Evolutionary conservation across 1,140 invertebrate genomes (phyloP), one percentile per base, ranked within the genome.

Genomic region (Geopemphigus sp.): DNA sequence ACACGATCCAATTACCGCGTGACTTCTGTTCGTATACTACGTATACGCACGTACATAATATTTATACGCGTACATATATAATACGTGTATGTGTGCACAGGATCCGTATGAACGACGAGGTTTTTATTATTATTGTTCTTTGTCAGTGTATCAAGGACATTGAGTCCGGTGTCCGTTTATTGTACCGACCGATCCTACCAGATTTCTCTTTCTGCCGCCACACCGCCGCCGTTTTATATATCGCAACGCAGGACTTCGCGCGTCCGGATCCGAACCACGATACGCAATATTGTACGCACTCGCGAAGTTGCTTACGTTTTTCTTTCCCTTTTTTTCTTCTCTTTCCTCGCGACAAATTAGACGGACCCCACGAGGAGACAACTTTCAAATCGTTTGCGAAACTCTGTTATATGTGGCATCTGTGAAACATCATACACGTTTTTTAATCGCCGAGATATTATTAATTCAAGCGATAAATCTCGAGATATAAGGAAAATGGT

Each of bases 121-220:
- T 59, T 73, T 19, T 72, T 72, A 72, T 72, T 73, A 56, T 73
- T 73, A 74, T 74, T 56, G 54, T 74, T 74, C 72, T 74, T 74
- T 74, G 72, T 74, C 72, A 74, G 72, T 59, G 54, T 59, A 74
- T 59, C 72, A 74, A 74, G 72, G 72, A 74, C 72, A 74, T 39
- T 74, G 53, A 74, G 72, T 74, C 32, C 54, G 39, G 8, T 8
- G 54, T 57, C 54, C 72, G 54, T 74, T 74, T 74, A 74, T 74
- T 54, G 72, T 74, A 1, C 14, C 54, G 72, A 32, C 72, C 53
- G 29, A 74, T 59, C 54, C 72, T 10, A 74, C 54, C 72, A 59
- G 72, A 39, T 74, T 74, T 74, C 72, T 74, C 72, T 74, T 74
- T 74, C 72, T 39, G 29, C 19, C 53, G 72, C 29, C 64, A 5